phyloP scores from a whole-genome alignment of 2,888 invertebrate genomes.

The Heteromurus nitidus region DNA sequence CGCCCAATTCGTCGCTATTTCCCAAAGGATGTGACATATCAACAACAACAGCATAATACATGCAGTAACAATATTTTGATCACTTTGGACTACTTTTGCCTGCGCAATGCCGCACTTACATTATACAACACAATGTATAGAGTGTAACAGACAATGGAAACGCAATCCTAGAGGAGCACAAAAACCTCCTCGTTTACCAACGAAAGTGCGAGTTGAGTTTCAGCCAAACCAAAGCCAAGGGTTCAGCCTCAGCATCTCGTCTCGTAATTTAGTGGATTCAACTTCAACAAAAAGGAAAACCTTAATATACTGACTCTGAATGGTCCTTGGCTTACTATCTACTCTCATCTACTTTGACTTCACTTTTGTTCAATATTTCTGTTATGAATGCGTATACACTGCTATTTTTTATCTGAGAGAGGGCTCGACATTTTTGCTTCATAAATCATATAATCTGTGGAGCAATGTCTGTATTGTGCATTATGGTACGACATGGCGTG shows the following conservation, averaged over 20 bases:
- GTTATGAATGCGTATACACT: not conserved
- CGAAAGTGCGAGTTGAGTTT: conserved; percentile 22
- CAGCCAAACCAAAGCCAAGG: conserved; percentile 7
- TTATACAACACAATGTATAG: not conserved
- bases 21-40: conserved; percentile 59
- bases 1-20: conserved; percentile 53
- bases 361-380: conserved; percentile 1
- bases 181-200: conserved; percentile 5
- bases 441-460: conserved; percentile 38
- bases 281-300: conserved; percentile 41
- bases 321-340: conserved; percentile 47
- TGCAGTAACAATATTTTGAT: conserved; percentile 52
- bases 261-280: conserved; percentile 31
- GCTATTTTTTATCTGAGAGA: conserved; percentile 22
- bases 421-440: conserved; percentile 48
- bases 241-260: conserved; percentile 4
- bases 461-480: conserved; percentile 4
- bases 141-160: not conserved
- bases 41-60: conserved; percentile 12
- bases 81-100: conserved; percentile 49
- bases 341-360: conserved; percentile 11
- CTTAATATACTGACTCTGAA: conserved; percentile 34
- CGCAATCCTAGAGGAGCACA: conserved; percentile 1
- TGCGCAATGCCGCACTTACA: conserved; percentile 18
- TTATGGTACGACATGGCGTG: not conserved